Conservation (phyloP, 2,113 vertebrate species). For the Limanda limanda region DNA sequence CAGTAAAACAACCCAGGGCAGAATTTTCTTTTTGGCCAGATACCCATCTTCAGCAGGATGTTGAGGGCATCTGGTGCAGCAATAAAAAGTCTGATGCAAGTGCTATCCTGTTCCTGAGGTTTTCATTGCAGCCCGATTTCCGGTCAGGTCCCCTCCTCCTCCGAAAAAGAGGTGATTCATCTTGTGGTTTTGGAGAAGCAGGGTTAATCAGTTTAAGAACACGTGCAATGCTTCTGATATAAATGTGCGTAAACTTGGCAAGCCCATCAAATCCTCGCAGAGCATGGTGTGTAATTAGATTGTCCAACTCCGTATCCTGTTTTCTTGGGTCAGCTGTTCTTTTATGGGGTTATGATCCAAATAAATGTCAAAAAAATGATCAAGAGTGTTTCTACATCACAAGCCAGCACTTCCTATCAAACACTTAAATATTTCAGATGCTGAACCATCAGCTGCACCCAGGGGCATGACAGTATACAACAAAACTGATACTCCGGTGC, state of each 20-base stretch:
- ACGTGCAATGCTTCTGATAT: slow-evolving; percentile 20
- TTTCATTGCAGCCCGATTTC: slow-evolving; percentile 62
- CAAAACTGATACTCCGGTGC: neutral
- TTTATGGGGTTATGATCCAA: neutral
- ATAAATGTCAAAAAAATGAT: neutral
- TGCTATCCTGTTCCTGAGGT: slow-evolving; percentile 39
- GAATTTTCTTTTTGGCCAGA: slow-evolving; percentile 10
- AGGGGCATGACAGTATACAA: neutral
- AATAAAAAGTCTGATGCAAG: slow-evolving; percentile 35
- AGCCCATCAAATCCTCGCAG: slow-evolving; percentile 5
- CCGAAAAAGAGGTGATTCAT: slow-evolving; percentile 57
- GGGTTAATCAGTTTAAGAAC: slow-evolving; percentile 34
- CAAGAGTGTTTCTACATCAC: neutral
- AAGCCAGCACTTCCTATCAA: neutral
- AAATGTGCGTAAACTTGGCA: slow-evolving; percentile 7
- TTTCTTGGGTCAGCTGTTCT: neutral
- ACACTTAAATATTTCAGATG: neutral
- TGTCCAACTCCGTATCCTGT: neutral
- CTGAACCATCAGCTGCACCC: neutral
- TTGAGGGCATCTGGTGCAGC: slow-evolving; percentile 11
- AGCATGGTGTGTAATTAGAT: neutral
- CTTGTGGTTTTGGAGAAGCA: slow-evolving; percentile 32
- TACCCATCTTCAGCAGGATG: slow-evolving; percentile 8
- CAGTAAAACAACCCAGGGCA: neutral
- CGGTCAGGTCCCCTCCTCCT: slow-evolving; percentile 43